Percentiles rank a stretch among this genome's conserved stretches.
Conservation (phyloP, 2,797 vertebrate genomes). For the Anabacerthia variegaticeps region DNA sequence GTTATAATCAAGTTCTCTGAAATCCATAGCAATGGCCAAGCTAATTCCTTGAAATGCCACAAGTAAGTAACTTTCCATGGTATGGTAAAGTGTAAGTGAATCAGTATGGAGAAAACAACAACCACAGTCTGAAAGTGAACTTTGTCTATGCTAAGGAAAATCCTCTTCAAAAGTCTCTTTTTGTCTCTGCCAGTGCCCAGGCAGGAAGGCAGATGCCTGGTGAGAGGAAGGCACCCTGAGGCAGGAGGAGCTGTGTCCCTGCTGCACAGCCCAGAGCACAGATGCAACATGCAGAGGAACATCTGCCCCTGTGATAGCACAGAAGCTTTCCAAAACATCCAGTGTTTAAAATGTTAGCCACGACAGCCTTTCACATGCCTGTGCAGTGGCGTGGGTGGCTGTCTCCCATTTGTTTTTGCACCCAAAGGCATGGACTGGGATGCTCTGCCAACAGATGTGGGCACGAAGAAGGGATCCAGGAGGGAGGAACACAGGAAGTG, state of each 20-base stretch:
- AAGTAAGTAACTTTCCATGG: not conserved
- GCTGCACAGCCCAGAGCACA: not conserved
- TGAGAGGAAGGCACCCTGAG: not conserved
- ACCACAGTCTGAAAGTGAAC: not conserved
- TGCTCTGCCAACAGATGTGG: not conserved
- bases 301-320: not conserved
- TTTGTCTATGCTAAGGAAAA: not conserved
- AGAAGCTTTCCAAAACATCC: not conserved
- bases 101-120: not conserved
- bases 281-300: not conserved
- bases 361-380: not conserved
- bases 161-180: not conserved
- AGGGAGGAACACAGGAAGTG: not conserved
- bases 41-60: not conserved
- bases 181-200: not conserved
- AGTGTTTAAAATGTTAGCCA: not conserved
- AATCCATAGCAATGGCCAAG: not conserved
- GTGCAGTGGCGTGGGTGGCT: fast-evolving
- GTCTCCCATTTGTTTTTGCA: not conserved
- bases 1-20: not conserved
- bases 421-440: fast-evolving
- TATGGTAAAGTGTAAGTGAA: not conserved
- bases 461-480: not conserved
- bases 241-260: not conserved
- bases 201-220: not conserved